Evolutionary conservation across 2,113 vertebrate species (phyloP), one percentile per base, ranked within the genome.

Genomic region (Malaclemys terrapin): DNA sequence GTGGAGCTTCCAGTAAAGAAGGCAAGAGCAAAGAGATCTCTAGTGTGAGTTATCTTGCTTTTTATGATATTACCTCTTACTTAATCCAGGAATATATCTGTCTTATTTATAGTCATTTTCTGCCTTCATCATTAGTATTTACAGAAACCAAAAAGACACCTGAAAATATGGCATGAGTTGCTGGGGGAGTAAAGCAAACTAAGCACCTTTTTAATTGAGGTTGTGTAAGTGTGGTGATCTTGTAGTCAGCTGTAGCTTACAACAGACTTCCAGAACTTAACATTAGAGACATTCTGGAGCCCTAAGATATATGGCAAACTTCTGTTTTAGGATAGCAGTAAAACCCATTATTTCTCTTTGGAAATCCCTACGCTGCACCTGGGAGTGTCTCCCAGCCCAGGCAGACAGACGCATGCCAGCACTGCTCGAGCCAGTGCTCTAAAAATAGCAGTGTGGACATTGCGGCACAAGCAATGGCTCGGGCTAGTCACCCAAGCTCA

Each of bases 1-100:
- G 93, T 95, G 96, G 96, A 96, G 84, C 96, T 89, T 97, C 97
- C 91, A 97, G 88, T 95, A 97, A 96, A 91, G 97, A 97, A 84
- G 92, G 88, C 92, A 97, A 93, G 54, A 85, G 54, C 93, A 98
- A 93, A 89, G 96, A 97, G 49, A 97, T 42, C 86, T 69, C 95
- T 94, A 90, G 19, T 91, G 97, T 98, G 87, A 98, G 98, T 98
- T 93, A 65, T 84, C 79, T 24, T 47, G 42, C 78, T 82, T 94
- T 95, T 91, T 72, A 29, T 83, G 38, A 35, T 87, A 52, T 90
- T 81, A 54, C n/a, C 89, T 93, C 27, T 93, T 65, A 53, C 85
- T 96, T 82, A 88, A 38, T 76, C 95, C 12, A 38, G 84, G 25
- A 81, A 88, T 85, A 49, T 93, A 88, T 97, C 94, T 65, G 27